Evolutionary conservation across 2,113 vertebrate genomes (phyloP).

Genomic region (Fulmarus glacialis): DNA sequence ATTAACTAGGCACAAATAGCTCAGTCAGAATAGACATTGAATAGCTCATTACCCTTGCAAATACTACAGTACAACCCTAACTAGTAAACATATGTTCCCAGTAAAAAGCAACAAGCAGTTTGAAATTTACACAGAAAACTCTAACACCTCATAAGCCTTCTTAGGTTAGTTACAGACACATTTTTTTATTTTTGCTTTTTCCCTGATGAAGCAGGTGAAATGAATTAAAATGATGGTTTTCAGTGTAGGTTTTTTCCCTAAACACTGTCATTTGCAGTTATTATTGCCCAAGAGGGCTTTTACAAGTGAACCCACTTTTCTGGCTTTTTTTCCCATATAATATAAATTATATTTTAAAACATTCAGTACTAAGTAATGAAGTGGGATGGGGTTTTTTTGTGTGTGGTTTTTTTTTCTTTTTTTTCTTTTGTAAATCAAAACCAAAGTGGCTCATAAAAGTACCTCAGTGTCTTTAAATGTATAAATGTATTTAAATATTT

Average conservation of each 20-base stretch:
- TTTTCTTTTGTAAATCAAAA: neutral
- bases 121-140: neutral
- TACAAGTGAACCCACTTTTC: neutral
- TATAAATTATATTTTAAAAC: neutral
- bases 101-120: neutral
- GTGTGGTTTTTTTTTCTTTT: neutral
- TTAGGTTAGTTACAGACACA: neutral
- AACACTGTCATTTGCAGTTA: neutral
- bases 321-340: fast-evolving
- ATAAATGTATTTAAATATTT: neutral
- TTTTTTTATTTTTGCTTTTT: neutral
- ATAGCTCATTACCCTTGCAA: constrained; percentile 42
- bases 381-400: neutral
- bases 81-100: neutral
- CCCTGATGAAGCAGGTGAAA: neutral
- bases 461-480: neutral
- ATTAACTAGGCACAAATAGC: constrained; percentile 5
- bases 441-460: neutral
- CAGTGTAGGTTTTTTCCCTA: neutral
- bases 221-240: neutral
- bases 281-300: neutral
- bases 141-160: neutral
- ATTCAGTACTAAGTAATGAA: neutral
- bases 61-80: neutral
- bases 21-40: neutral